These are phyloP conservation scores for Dolichopus griseipennis DNA, from an alignment of 2,888 invertebrate genomes.

Conservation along the genomic window DNA sequence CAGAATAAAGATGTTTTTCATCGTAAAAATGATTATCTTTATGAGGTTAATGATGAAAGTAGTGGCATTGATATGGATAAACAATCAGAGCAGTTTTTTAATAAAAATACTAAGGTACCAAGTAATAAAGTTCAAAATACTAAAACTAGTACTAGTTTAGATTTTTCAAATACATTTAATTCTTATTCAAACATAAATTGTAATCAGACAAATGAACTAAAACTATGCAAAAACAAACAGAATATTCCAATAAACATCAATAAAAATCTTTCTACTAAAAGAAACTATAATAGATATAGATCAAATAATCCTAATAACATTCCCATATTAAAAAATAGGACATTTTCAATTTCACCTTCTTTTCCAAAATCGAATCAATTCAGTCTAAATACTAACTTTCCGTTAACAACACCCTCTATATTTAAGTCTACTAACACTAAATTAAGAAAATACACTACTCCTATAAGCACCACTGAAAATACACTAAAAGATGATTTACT, in stretches of 20 bases:
- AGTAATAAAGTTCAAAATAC: too few relatives aligned
- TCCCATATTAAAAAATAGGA: slow-evolving; percentile 25
- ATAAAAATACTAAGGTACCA: too few relatives aligned
- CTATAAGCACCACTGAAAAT: slow-evolving; percentile 28
- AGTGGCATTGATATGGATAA: too few relatives aligned
- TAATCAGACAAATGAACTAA: not conserved
- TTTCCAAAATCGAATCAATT: slow-evolving; percentile 36
- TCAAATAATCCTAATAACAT: slow-evolving; percentile 34
- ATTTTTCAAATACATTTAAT: not conserved
- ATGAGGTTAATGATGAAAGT: not conserved
- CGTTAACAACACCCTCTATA: slow-evolving; percentile 34
- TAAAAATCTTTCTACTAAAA: slow-evolving; percentile 18
- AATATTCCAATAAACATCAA: not conserved
- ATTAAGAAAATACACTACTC: slow-evolving; percentile 36
- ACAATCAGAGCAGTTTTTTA: too few relatives aligned
- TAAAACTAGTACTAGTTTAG: not conserved
- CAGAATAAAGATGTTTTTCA: too few relatives aligned
- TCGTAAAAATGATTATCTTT: too few relatives aligned
- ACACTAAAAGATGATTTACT: slow-evolving; percentile 32
- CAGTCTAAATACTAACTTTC: slow-evolving; percentile 30
- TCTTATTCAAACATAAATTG: not conserved
- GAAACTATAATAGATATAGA: slow-evolving; percentile 30
- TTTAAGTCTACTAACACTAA: slow-evolving; percentile 38
- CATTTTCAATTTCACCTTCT: slow-evolving; percentile 24
- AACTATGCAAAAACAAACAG: not conserved